These are phyloP conservation scores for Doris montereyensis DNA, from an alignment of 2,888 invertebrate genomes.

Conservation along the genomic window DNA sequence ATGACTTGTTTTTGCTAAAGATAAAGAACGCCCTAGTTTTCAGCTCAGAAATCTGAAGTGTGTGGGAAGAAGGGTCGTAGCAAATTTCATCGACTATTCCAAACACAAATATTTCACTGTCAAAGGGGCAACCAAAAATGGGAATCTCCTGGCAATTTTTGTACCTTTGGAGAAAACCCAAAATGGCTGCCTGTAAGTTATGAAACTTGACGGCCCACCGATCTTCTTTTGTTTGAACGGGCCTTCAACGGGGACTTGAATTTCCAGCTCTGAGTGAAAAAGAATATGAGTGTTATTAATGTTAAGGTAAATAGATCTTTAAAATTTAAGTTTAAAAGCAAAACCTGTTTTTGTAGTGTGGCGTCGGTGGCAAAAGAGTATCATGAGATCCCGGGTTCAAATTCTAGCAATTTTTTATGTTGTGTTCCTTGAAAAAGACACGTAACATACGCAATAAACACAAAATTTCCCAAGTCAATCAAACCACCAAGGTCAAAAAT, in stretches of 20 bases:
- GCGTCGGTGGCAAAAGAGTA: too few relatives aligned
- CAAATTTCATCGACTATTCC: conserved; percentile 68
- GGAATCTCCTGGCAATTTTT: conserved; percentile 64
- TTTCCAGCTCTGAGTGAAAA: conserved; percentile 61
- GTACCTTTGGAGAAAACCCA: conserved; percentile 53
- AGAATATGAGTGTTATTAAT: too few relatives aligned
- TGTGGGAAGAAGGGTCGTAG: conserved; percentile 63
- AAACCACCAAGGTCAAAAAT: too few relatives aligned
- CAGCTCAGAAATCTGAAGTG: conserved; percentile 61
- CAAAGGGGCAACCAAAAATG: conserved; percentile 67
- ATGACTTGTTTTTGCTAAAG: conserved; percentile 59
- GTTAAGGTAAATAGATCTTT: too few relatives aligned
- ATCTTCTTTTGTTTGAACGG: conserved; percentile 64
- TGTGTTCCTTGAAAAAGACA: too few relatives aligned
- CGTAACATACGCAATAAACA: too few relatives aligned
- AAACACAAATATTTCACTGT: conserved; percentile 59
- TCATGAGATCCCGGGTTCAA: too few relatives aligned
- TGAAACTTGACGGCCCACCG: conserved; percentile 65
- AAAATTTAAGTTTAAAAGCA: too few relatives aligned
- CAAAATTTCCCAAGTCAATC: too few relatives aligned
- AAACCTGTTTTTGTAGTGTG: too few relatives aligned
- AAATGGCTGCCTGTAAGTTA: conserved; percentile 57
- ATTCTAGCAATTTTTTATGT: too few relatives aligned
- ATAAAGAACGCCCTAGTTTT: conserved; percentile 60
- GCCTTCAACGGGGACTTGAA: conserved; percentile 61